Evolutionary conservation across 2,888 invertebrate genomes (phyloP).

Genomic region (Steromphala cineraria): DNA sequence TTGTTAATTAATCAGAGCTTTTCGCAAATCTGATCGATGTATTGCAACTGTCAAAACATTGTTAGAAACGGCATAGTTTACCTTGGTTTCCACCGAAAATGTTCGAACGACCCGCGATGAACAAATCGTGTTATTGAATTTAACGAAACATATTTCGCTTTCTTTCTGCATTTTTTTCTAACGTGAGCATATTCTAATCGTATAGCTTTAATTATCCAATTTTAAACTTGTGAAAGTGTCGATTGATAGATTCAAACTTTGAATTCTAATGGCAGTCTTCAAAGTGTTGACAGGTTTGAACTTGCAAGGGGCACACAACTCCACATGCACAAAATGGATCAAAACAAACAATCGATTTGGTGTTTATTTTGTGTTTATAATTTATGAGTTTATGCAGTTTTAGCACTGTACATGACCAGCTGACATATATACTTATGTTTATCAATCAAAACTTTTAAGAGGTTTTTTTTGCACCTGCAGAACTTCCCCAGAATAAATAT

Average conservation of each 20-base stretch:
- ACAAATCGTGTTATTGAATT: background rate
- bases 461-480: too few relatives aligned
- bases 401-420: too few relatives aligned
- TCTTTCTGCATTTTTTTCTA: background rate
- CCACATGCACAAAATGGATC: background rate
- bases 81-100: background rate
- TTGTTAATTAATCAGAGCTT: too few relatives aligned
- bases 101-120: background rate
- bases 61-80: background rate
- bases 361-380: too few relatives aligned
- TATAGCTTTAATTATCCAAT: too few relatives aligned
- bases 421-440: background rate
- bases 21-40: too few relatives aligned
- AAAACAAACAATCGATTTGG: background rate
- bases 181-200: background rate
- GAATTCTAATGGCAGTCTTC: too few relatives aligned
- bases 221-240: too few relatives aligned
- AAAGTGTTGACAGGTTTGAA: background rate
- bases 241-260: too few relatives aligned
- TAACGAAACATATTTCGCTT: background rate
- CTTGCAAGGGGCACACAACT: slow-evolving; percentile 3
- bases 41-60: background rate
- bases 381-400: too few relatives aligned
- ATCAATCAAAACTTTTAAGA: too few relatives aligned
- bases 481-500: too few relatives aligned